Evolutionary conservation across 2,797 vertebrate genomes (phyloP), one percentile per base, ranked within the genome.

Genomic region (Trematomus bernacchii): DNA sequence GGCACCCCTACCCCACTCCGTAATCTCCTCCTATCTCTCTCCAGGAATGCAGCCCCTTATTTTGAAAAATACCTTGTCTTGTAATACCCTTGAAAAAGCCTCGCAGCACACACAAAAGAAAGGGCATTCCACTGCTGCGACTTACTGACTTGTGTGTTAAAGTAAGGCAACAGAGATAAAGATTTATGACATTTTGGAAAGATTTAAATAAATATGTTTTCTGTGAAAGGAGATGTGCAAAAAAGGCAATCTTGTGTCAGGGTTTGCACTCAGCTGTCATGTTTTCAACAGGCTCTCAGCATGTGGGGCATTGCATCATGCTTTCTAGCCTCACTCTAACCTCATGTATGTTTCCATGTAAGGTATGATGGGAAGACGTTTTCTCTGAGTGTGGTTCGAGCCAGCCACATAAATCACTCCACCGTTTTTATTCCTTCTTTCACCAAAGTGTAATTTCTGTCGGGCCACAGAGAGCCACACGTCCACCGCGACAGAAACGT

Each of bases 31-130:
- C 89, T 93, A 93, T 95, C 93, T 94, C 87, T 89, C 80, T 70
- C 66, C 85, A 90, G 92, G 93, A 95, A 95, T 94, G 92, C 85
- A 77, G 91, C 70, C 90, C 87, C 89, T 91, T 91, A 91, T 93
- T 93, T 93, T 93, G 86, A 91, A 88, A 92, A 92, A 91, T 92
- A 92, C 85, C 79, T 92, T 91, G 91, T 94, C 92, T 94, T 89
- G 88, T 92, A 94, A 93, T 95, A 93, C 92, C 92, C 92, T 93
- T 93, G 93, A 93, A 94, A 27, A 91, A 92, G 81, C 78, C 79
- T 84, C 19, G 58, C 81, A 76, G 75, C 81, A 77, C 78, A 74
- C 84, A 79, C 85, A 27, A 68, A 84, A 85, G 73, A 84, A 85
- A 73, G 87, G 88, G 85, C 91, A 91, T 90, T 90, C 86, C 70